Conservation (phyloP, 2,888 invertebrate species). For the Ormia ochracea region DNA sequence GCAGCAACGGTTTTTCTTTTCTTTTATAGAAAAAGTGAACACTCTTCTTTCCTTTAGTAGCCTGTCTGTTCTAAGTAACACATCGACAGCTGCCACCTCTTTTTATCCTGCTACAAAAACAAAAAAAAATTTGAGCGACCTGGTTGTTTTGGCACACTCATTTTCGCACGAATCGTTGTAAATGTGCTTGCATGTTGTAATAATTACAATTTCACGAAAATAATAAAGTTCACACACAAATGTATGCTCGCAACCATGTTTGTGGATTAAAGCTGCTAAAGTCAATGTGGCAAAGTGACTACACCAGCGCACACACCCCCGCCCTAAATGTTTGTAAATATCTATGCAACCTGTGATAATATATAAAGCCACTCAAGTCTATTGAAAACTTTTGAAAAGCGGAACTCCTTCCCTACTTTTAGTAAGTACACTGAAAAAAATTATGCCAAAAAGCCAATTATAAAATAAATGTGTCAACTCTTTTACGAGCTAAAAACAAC, state of each 20-base stretch:
- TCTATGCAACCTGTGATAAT: not conserved
- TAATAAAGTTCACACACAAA: too few species aligned
- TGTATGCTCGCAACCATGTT: not conserved
- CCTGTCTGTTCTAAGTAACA: not conserved
- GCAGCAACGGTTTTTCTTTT: too few species aligned
- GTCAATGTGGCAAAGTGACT: not conserved
- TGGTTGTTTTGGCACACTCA: constrained; percentile 17
- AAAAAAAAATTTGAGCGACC: not conserved
- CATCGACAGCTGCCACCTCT: not conserved
- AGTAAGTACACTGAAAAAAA: too few species aligned
- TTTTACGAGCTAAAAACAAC: too few species aligned
- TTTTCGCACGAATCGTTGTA: not conserved
- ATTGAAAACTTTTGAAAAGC: constrained; percentile 6
- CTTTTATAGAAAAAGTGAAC: not conserved
- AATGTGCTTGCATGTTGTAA: not conserved
- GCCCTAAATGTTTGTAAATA: too few species aligned
- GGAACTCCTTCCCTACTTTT: not conserved
- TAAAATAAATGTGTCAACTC: too few species aligned
- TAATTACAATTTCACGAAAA: not conserved
- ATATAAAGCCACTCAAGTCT: not conserved
- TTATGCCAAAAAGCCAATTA: too few species aligned
- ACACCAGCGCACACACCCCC: not conserved
- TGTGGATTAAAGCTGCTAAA: not conserved
- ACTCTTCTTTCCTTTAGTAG: not conserved
- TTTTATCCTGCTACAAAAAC: constrained; percentile 1